Percentiles rank a stretch among this genome's conserved stretches.
Evolutionary conservation across 2,113 vertebrate species (phyloP).

Genomic region (Limnothrissa miodon): DNA sequence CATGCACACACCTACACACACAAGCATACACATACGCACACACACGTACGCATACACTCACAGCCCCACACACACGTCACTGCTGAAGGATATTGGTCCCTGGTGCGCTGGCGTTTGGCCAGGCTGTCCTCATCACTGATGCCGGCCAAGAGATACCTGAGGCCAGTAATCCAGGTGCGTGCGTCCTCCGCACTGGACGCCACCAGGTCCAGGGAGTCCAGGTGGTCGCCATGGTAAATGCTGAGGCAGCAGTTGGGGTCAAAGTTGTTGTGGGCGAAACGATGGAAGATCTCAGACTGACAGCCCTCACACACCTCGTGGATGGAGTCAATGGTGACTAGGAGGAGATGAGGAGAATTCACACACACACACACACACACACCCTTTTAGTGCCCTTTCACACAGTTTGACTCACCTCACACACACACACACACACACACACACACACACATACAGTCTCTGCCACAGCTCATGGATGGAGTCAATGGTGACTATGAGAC

Average conservation of each 20-base stretch:
- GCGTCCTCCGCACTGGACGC: constrained; percentile 81
- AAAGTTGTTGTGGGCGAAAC: constrained; percentile 82
- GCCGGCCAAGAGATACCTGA: constrained; percentile 93
- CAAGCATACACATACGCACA: too few species aligned
- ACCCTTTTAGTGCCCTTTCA: too few species aligned
- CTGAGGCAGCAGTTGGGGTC: constrained; percentile 97
- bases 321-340: constrained; percentile 90
- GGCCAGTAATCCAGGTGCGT: constrained; percentile 90
- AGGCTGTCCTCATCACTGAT: constrained; percentile 96
- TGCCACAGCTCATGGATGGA: neutral
- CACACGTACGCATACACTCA: too few species aligned
- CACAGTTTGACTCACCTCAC: too few species aligned
- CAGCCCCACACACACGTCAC: neutral
- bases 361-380: too few species aligned
- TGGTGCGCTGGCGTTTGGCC: constrained; percentile 87
- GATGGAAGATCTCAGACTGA: constrained; percentile 90
- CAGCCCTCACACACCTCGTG: constrained; percentile 93
- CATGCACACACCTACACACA: too few species aligned
- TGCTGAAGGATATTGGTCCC: constrained; percentile 98
- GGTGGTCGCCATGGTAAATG: constrained; percentile 88
- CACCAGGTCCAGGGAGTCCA: constrained; percentile 90
- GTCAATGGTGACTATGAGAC: neutral
- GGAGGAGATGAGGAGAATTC: neutral
- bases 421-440: too few species aligned
- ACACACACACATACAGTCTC: too few species aligned